Evolutionary conservation across 2,797 vertebrate genomes (phyloP).

Genomic region (Miichthys miiuy): DNA sequence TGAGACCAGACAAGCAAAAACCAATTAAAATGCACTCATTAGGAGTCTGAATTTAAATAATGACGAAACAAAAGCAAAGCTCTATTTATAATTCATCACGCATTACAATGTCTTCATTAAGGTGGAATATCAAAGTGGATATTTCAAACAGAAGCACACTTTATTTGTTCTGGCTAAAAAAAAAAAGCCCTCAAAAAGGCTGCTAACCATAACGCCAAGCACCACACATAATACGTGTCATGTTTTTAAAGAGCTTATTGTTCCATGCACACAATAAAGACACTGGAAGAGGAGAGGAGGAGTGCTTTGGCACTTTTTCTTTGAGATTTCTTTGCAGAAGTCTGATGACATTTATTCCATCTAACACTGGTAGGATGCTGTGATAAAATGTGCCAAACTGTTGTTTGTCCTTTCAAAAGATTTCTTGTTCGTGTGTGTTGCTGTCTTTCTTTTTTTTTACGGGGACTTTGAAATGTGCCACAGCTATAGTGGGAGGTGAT

Average conservation of each 20-base stretch:
- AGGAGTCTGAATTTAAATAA: constrained; percentile 47
- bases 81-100: constrained; percentile 49
- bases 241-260: constrained; percentile 43
- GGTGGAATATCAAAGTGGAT: constrained; percentile 34
- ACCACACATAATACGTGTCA: not conserved
- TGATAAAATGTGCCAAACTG: constrained; percentile 57
- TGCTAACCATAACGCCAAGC: constrained; percentile 23
- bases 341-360: constrained; percentile 55
- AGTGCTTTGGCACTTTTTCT: constrained; percentile 36
- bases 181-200: constrained; percentile 9
- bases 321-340: constrained; percentile 31
- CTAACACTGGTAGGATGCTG: constrained; percentile 59
- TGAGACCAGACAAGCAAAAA: constrained; percentile 22
- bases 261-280: constrained; percentile 42
- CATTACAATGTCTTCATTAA: constrained; percentile 48
- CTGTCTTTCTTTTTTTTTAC: constrained; percentile 2
- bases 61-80: constrained; percentile 54
- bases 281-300: constrained; percentile 29
- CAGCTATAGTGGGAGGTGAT: constrained; percentile 81
- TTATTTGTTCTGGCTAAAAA: constrained; percentile 22
- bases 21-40: constrained; percentile 54
- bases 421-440: constrained; percentile 29
- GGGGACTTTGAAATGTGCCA: constrained; percentile 51
- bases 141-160: constrained; percentile 35
- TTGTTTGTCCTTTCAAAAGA: constrained; percentile 55